phyloP scores from a whole-genome alignment of 2,888 invertebrate species.

The Pandemis heparana region DNA sequence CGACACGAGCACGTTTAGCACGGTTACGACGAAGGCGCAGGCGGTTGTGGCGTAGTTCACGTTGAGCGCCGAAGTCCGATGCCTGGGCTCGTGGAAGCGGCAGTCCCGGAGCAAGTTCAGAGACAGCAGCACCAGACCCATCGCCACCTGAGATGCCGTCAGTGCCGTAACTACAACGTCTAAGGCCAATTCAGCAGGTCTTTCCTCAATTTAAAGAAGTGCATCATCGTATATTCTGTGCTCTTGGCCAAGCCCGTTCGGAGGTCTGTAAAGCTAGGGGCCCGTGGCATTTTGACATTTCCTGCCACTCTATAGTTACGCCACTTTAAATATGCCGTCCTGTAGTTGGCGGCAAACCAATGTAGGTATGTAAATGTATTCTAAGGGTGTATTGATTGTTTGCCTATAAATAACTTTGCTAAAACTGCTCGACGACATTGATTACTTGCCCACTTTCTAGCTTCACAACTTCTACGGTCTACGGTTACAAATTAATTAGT shows the following conservation, averaged over 20 bases:
- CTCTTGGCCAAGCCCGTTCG: too few species aligned
- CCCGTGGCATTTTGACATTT: too few species aligned
- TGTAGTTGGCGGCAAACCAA: too few species aligned
- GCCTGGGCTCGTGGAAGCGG: constrained; percentile 89
- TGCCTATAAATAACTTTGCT: neutral
- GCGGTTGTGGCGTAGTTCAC: constrained; percentile 90
- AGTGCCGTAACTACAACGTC: too few species aligned
- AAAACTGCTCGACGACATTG: neutral
- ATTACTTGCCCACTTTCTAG: neutral
- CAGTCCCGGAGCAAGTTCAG: constrained; percentile 92
- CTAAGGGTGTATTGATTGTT: neutral
- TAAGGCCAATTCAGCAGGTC: too few species aligned
- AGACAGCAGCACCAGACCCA: constrained; percentile 90
- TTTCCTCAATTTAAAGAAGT: too few species aligned
- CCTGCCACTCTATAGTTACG: too few species aligned
- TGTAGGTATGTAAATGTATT: neutral
- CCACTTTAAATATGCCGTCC: neutral
- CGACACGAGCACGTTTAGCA: constrained; percentile 91
- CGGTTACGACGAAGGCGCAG: constrained; percentile 90
- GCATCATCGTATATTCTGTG: too few species aligned
- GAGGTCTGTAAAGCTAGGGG: too few species aligned
- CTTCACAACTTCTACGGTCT: neutral
- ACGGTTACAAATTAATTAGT: neutral
- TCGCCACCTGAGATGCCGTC: constrained; percentile 86
- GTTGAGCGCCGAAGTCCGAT: constrained; percentile 88